Evolutionary conservation across 2,113 vertebrate genomes (phyloP).

Genomic region (Butorides virescens): DNA sequence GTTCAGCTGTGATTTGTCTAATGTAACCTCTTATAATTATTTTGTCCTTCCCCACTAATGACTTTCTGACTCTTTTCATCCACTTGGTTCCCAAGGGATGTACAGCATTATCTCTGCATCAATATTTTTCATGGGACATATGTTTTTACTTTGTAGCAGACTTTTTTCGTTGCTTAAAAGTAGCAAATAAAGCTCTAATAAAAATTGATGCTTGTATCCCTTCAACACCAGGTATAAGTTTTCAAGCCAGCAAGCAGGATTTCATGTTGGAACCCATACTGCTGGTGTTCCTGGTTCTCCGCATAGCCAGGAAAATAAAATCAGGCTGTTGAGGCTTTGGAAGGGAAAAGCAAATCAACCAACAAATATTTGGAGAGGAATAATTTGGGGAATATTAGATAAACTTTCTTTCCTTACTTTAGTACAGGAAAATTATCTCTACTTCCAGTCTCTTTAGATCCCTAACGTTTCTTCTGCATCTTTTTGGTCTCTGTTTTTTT

Average conservation of each 20-base stretch:
- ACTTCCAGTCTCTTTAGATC: not conserved
- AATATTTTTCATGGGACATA: constrained; percentile 18
- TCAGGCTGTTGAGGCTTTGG: constrained; percentile 54
- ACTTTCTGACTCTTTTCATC: constrained; percentile 33
- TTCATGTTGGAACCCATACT: not conserved
- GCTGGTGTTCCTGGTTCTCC: constrained; percentile 6
- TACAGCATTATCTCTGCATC: constrained; percentile 4
- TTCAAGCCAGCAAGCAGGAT: constrained; percentile 15
- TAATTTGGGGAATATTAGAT: constrained; percentile 40
- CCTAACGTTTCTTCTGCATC: not conserved
- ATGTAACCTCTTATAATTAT: not conserved
- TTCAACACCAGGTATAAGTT: constrained; percentile 51
- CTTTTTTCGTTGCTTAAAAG: constrained; percentile 11
- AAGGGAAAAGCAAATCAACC: constrained; percentile 43
- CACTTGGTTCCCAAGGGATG: not conserved
- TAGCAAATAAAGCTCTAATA: constrained; percentile 40
- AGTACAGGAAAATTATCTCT: constrained; percentile 23
- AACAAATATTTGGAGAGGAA: constrained; percentile 51
- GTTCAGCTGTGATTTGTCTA: not conserved
- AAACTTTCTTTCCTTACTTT: constrained; percentile 16
- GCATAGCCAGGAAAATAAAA: constrained; percentile 50
- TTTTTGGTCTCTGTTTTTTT: not conserved
- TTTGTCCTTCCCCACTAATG: not conserved
- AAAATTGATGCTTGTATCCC: constrained; percentile 34
- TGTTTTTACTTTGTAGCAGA: constrained; percentile 41